A percentile compares a stretch with the other conserved stretches of the same genome.
These are phyloP conservation scores for Cettia cetti DNA, from an alignment of 2,113 vertebrate genomes.

Conservation along the genomic window DNA sequence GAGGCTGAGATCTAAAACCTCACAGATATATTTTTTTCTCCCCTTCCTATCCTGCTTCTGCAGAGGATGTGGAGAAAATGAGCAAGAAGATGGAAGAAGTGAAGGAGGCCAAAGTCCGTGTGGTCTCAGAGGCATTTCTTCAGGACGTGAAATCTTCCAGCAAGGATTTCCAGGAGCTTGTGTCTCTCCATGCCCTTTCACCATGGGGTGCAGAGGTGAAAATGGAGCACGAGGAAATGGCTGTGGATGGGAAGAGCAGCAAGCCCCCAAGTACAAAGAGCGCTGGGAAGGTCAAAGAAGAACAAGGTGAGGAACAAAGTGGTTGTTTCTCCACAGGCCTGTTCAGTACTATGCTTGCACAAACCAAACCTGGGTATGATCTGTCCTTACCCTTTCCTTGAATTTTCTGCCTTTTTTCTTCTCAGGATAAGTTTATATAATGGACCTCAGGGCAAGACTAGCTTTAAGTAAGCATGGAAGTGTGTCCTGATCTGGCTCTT, in stretches of 20 bases:
- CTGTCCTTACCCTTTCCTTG: not conserved
- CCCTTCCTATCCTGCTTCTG: not conserved
- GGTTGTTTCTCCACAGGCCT: not conserved
- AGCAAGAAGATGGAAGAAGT: conserved; percentile 96
- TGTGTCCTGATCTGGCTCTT: not conserved
- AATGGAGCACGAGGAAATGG: conserved; percentile 67
- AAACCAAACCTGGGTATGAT: not conserved
- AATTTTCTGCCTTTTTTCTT: not conserved
- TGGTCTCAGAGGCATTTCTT: conserved; percentile 90
- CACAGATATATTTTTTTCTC: not conserved
- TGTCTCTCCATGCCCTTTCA: conserved; percentile 84
- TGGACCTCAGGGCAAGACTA: not conserved
- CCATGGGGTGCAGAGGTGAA: conserved; percentile 93
- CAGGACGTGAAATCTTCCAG: conserved; percentile 79
- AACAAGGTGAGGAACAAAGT: conserved; percentile 78
- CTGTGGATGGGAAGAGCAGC: conserved; percentile 76
- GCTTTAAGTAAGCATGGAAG: not conserved
- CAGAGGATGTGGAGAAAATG: conserved; percentile 98
- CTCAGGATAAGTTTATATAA: not conserved
- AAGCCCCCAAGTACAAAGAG: conserved; percentile 79
- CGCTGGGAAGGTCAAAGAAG: conserved; percentile 82
- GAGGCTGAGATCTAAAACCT: not conserved
- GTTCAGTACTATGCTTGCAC: not conserved
- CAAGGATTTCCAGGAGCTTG: conserved; percentile 85
- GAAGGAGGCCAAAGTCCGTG: conserved; percentile 83